Evolutionary conservation across 1,140 invertebrate genomes (phyloP), one percentile per base, ranked within the genome.

Genomic region (Ceratina calcarata): DNA sequence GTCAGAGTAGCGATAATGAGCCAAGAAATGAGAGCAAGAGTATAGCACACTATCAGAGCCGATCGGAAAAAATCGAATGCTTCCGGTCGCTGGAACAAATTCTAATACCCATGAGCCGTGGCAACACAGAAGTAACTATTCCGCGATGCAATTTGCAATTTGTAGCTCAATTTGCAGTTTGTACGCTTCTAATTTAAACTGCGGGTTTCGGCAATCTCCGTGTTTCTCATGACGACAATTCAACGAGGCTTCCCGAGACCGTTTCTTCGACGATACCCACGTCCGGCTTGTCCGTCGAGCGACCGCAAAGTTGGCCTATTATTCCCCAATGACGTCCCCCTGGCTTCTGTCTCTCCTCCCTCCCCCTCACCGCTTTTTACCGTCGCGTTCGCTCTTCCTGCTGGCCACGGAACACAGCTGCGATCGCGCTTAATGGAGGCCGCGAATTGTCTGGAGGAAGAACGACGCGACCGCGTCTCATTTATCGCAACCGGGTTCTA

Each of bases 181-280:
- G 85, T 88, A 87, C 85, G 86, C 86, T 90, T 90, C 90, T 90
- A 91, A 91, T 91, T 91, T 89, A 87, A 91, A 89, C 89, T 91
- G 89, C 81, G 90, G 90, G 89, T 90, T 91, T 91, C 82, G 90
- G 88, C 89, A 90, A 91, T 90, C 85, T 88, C 86, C 81, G 83
- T 87, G 87, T 89, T 91, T 91, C 90, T 91, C 90, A 90, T 89
- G 90, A 90, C 87, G 87, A 89, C 90, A 90, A 91, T 90, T 82
- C 85, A 85, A 85, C 85, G 80, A 89, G 86, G 37, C 37, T 57
- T 57, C 1, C 2, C 53, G 80, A 45, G 72, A 61, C 3, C 49
- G 27, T 75, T 79, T 64, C 37, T 66, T 51, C 84, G 71, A 76
- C 27, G 80, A 82, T 86, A 68, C 82, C 62, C 76, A 60, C 61